Conservation (phyloP, 2,113 vertebrate species). For the Conger conger region DNA sequence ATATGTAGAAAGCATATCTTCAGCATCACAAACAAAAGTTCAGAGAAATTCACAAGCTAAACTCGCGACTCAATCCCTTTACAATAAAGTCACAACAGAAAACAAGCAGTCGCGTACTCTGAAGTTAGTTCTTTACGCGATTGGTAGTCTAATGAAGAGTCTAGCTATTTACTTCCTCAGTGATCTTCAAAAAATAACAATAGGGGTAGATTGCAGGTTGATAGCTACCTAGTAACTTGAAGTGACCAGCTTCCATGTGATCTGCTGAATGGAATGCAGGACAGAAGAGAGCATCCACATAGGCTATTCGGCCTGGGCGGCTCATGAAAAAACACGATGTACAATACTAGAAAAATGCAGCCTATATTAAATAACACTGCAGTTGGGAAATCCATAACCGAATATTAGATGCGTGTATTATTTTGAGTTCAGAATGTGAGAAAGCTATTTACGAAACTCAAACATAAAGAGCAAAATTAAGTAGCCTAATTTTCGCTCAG, state of each 20-base stretch:
- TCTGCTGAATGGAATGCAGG: background rate
- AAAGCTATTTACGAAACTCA: background rate
- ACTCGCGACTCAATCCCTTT: background rate
- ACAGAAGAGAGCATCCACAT: conserved; percentile 5
- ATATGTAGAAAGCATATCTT: background rate
- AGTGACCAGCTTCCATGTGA: background rate
- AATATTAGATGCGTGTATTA: background rate
- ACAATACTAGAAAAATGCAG: conserved; percentile 13
- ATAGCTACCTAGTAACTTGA: background rate
- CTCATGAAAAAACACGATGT: conserved; percentile 14
- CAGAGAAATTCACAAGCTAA: background rate
- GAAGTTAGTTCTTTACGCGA: conserved; percentile 1
- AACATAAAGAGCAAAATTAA: background rate
- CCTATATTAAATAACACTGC: background rate
- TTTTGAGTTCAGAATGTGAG: background rate
- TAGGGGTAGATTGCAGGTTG: background rate
- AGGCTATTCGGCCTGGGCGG: conserved; percentile 30
- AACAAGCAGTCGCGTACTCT: background rate
- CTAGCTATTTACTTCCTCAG: conserved; percentile 15
- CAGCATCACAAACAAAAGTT: background rate
- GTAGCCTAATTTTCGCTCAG: background rate
- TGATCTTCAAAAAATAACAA: conserved; percentile 16
- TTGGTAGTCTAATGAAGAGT: conserved; percentile 13
- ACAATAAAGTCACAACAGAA: background rate
- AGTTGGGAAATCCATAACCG: conserved; percentile 1